phyloP scores from a whole-genome alignment of 2,797 vertebrate genomes.

The Notamacropus eugenii region DNA sequence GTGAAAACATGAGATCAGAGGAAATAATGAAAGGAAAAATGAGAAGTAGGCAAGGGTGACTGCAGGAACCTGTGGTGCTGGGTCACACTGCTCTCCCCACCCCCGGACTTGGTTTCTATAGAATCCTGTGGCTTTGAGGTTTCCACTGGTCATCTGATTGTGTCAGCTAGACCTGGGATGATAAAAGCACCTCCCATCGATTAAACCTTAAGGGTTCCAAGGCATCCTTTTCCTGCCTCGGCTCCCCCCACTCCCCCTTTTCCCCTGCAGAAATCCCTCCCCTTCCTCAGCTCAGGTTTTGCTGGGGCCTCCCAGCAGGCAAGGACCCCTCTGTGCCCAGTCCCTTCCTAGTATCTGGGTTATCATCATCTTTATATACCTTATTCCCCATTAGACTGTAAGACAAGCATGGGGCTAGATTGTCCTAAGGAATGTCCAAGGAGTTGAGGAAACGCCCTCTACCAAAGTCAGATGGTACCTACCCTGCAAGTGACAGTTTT shows the following conservation, averaged over 20 bases:
- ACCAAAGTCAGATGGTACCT: neutral
- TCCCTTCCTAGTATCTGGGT: neutral
- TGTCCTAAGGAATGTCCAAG: neutral
- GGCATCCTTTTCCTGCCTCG: fast-evolving
- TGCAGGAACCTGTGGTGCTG: neutral
- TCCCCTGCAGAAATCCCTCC: neutral
- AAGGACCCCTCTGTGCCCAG: neutral
- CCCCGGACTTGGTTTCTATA: neutral
- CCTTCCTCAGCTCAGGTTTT: neutral
- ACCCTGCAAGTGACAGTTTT: neutral
- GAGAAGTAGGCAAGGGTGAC: neutral
- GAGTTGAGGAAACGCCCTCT: neutral
- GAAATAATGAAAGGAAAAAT: neutral
- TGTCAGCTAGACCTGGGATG: neutral
- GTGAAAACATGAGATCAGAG: neutral
- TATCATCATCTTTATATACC: neutral
- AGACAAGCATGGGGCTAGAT: neutral
- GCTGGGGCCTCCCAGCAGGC: neutral
- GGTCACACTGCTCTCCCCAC: neutral
- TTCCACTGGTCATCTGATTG: neutral
- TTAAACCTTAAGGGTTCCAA: neutral
- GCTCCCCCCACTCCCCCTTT: constrained; percentile 23
- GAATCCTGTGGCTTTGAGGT: neutral
- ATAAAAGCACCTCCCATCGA: neutral
- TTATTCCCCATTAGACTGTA: neutral